Conservation (phyloP, 2,888 invertebrate genomes). For the Euphydryas editha region DNA sequence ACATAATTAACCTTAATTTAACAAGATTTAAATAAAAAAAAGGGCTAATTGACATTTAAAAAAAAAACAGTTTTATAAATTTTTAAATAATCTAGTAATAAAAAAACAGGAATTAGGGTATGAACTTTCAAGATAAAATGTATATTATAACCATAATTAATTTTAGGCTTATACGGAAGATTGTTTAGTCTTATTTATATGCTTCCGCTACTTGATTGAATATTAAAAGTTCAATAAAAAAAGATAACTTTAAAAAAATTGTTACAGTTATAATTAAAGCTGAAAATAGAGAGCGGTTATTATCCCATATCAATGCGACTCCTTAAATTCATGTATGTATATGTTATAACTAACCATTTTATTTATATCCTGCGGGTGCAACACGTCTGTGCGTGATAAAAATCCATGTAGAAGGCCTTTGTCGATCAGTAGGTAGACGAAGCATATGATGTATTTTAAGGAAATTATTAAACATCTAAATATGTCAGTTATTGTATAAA, state of each 20-base stretch:
- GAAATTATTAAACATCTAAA: no score
- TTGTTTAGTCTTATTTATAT: not conserved
- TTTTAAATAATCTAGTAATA: not conserved
- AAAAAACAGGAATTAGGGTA: not conserved
- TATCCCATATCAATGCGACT: no score
- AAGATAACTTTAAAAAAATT: not conserved
- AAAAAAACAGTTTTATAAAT: not conserved
- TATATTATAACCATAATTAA: not conserved
- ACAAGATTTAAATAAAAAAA: not conserved
- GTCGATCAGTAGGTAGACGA: no score
- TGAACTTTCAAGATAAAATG: not conserved
- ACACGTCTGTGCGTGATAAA: no score
- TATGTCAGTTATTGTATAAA: not conserved
- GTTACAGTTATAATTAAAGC: no score
- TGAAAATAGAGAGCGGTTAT: no score
- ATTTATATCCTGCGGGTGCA: no score
- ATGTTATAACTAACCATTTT: no score
- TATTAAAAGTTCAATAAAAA: not conserved
- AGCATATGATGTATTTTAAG: no score
- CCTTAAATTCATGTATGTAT: no score
- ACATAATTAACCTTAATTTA: no score
- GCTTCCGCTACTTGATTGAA: not conserved
- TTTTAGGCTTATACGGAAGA: not conserved
- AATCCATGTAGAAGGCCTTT: no score
- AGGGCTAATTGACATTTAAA: not conserved